phyloP scores from a whole-genome alignment of 2,888 invertebrate genomes.

The Cheiracanthium punctorium region DNA sequence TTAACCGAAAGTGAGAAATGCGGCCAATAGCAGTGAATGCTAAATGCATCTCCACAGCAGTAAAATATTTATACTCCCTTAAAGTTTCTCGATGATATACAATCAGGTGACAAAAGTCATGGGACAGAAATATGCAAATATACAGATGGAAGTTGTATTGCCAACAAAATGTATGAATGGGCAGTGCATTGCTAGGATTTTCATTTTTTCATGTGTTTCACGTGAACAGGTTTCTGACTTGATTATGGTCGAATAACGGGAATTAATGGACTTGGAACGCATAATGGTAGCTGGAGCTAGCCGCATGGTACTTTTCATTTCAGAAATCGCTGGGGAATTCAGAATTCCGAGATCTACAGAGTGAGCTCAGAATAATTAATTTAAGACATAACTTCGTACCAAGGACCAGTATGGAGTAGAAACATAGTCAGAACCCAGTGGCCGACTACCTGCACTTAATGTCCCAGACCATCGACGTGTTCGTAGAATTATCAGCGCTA shows the following conservation, averaged over 20 bases:
- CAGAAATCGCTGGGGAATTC: background rate
- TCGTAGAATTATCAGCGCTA: no score
- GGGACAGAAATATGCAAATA: background rate
- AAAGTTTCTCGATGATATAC: no score
- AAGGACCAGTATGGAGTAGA: no score
- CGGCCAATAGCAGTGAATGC: no score
- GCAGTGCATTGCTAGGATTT: background rate
- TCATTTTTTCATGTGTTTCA: background rate
- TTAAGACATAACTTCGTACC: no score
- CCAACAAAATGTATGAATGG: background rate
- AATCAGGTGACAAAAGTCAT: background rate
- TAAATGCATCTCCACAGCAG: no score
- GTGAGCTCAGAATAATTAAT: no score
- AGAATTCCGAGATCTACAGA: background rate
- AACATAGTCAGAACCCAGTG: no score
- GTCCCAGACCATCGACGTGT: no score
- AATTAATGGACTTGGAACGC: background rate
- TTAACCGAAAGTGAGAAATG: no score
- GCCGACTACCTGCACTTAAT: no score
- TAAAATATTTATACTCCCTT: no score
- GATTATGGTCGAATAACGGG: background rate
- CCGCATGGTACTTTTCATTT: background rate
- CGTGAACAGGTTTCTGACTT: background rate
- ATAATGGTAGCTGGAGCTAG: background rate
- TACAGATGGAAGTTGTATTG: background rate